Evolutionary conservation across 1,140 invertebrate species (phyloP).

Genomic region (Oryzaephilus surinamensis): DNA sequence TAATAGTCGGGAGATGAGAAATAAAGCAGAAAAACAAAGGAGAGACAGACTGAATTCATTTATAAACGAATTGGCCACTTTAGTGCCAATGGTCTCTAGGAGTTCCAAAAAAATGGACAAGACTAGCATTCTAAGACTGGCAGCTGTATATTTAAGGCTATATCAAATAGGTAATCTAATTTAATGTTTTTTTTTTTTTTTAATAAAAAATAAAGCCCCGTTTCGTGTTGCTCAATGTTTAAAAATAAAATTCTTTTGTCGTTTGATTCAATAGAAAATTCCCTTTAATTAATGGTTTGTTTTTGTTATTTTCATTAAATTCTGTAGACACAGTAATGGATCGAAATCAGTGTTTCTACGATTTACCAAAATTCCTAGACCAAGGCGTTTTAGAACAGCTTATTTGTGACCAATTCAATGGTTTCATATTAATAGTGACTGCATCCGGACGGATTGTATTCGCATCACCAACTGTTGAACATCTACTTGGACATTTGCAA

Average conservation of each 20-base stretch:
- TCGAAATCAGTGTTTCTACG: too few relatives aligned
- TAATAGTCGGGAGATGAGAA: conserved; percentile 64
- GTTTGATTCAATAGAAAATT: too few relatives aligned
- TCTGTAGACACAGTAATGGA: too few relatives aligned
- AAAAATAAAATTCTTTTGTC: too few relatives aligned
- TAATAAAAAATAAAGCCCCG: too few relatives aligned
- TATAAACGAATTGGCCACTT: conserved; percentile 66
- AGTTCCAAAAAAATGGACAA: conserved; percentile 78
- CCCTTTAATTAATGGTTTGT: neutral
- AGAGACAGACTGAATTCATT: conserved; percentile 81
- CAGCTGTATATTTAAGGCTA: conserved; percentile 62
- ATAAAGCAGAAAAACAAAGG: conserved; percentile 78
- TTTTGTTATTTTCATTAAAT: conserved; percentile 11
- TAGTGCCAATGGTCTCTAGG: conserved; percentile 72
- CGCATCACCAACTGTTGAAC: conserved; percentile 71
- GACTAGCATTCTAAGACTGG: conserved; percentile 74
- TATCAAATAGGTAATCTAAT: conserved; percentile 43
- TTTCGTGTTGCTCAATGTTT: too few relatives aligned
- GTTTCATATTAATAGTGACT: conserved; percentile 70
- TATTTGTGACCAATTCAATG: conserved; percentile 41
- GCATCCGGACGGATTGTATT: conserved; percentile 79
- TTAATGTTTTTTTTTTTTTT: too few relatives aligned
- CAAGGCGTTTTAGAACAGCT: conserved; percentile 30
- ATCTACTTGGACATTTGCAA: conserved; percentile 73
- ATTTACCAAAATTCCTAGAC: conserved; percentile 29